A percentile compares a stretch with the other conserved stretches of the same genome.
Evolutionary conservation across 2,888 invertebrate species (phyloP).

Genomic region (Ferdinandea cuprea): DNA sequence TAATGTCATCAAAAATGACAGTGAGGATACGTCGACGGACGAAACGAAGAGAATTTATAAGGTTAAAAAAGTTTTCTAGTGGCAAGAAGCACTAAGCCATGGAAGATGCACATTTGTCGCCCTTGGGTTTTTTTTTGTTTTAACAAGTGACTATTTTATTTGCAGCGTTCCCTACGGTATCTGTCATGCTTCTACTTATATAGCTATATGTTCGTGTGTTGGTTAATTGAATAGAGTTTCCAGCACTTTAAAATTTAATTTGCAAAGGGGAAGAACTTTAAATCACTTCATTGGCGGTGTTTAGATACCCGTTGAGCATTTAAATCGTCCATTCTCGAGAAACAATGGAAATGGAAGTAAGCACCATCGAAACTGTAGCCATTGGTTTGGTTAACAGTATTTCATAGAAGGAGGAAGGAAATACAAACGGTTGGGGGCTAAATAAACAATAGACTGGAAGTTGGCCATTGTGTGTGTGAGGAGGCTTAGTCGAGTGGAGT

Average conservation of each 20-base stretch:
- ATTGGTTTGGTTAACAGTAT: background rate
- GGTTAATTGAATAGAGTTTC: slow-evolving; percentile 14
- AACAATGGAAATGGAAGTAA: slow-evolving; percentile 48
- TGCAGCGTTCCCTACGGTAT: background rate
- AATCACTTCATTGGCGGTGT: slow-evolving; percentile 27
- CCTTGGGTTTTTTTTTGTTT: background rate
- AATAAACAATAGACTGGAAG: slow-evolving; percentile 48
- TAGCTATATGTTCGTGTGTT: background rate
- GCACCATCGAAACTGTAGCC: slow-evolving; percentile 10
- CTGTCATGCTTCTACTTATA: background rate
- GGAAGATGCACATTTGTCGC: slow-evolving; percentile 7
- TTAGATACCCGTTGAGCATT: slow-evolving; percentile 37
- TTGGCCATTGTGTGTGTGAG: slow-evolving; percentile 41
- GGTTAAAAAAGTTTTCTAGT: slow-evolving; percentile 18
- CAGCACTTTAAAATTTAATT: slow-evolving; percentile 50
- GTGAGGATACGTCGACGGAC: background rate
- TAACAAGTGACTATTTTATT: slow-evolving; percentile 3
- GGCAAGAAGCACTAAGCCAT: slow-evolving; percentile 13
- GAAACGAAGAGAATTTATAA: background rate
- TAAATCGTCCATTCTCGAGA: slow-evolving; percentile 38
- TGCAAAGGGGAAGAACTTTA: slow-evolving; percentile 31
- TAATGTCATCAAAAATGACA: slow-evolving; percentile 59
- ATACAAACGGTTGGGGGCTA: slow-evolving; percentile 17
- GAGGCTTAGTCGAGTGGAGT: slow-evolving; percentile 1
- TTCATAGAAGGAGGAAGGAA: background rate